Base-by-base conservation (phyloP, 2,888 invertebrate genomes). In the Euproctis similis region DNA sequence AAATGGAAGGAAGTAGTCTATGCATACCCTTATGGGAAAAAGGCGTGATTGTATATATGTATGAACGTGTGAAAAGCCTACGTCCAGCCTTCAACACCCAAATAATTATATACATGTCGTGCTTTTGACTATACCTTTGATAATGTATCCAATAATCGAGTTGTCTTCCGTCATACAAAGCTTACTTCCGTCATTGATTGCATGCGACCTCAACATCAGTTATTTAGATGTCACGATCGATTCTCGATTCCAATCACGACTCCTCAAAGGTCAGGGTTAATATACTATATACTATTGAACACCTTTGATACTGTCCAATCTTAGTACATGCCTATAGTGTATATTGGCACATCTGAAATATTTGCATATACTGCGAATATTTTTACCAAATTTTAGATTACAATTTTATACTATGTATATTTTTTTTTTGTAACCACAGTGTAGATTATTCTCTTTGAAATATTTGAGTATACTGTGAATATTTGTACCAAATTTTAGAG, bases 201-300 rank as follows among this genome's bases (percentile, higher is more conserved):
- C 64, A 50, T 25, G 49, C 59, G 73, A 68, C 78, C 76, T 76
- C 71, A 71, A 47, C 54, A 57, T 57, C 62, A 56, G 61, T 65
- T 72, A 75, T 71, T 77, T 71, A 74, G 78, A 77, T 80, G 80
- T 78, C 81, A 80, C 80, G 81, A 78, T 52, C 59, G 56, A 60
- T 60, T 58, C 62, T 58, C 58, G 53, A 50, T 42, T 61, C 48
- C 41, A 60, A 65, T 72, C 81, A 78, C 78, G 77, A 77, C 36
- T n/a, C 51, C 31, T 34, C 46, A 81, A 81, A 81, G 80, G 75
- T 80, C 81, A 81, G 42, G 80, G 81, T 40, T 68, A 52, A 44
- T 43, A 43, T 39, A 51, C 62, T 59, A n/a, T n/a, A 62, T 60
- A 59, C 54, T 61, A 60, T 51, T 57, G 50, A 47, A 57, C 50